Evolutionary conservation across 2,888 invertebrate species (phyloP), one percentile per base, ranked within the genome.

Genomic region (Perizoma flavofasciatum): DNA sequence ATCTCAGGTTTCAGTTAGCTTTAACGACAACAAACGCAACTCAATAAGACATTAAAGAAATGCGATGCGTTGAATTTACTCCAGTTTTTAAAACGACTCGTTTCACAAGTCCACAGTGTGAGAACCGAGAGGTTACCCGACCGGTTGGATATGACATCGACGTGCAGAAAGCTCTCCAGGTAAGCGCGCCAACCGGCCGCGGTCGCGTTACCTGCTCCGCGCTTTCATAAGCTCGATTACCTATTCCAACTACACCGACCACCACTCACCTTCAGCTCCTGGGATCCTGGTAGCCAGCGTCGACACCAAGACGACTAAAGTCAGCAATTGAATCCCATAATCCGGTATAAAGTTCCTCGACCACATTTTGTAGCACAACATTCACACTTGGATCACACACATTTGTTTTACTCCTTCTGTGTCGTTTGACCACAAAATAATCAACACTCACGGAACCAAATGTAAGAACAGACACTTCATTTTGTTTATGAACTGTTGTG

Each of bases 291-390:
- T 75, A 61, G 88, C 81, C 82, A 91, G 76, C 75, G 87, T 80
- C 75, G 89, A 82, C 84, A 92, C 78, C 83, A 88, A 68, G 68
- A 93, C 80, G 71, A 86, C 82, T 75, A 91, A 73, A 73, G 83
- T 85, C 83, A 92, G 85, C 88, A 93, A 89, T 88, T 87, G 93
- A 93, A 94, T 94, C 93, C 94, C 93, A 93, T 94, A 94, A 93
- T 94, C 94, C 94, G 93, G 93, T 92, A 88, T 92, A 92, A 92
- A 93, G 93, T 94, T 93, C 90, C 93, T 94, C 92, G 94, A 94
- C 94, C 94, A 94, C 94, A 94, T 94, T 93, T 93, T 94, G 89
- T 81, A 86, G 81, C 93, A 93, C 90, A 90, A 93, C 92, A 93
- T 89, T 89, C 88, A 92, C 92, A 91, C 89, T 91, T 89, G 90